phyloP scores from a whole-genome alignment of 53 echinoderm and acorn worm species.

The Echinometra lucunter region DNA sequence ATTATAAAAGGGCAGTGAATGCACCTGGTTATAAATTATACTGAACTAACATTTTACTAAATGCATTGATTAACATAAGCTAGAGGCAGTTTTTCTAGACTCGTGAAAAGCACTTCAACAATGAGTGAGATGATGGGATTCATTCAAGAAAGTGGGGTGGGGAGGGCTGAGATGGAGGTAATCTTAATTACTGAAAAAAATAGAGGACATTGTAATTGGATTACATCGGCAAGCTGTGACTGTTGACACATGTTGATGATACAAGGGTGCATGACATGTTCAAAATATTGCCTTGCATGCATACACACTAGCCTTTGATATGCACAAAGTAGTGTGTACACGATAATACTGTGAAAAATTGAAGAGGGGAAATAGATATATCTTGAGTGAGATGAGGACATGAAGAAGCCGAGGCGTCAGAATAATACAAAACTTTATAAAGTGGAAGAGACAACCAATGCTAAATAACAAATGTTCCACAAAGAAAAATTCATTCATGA shows the following conservation, averaged over 20 bases:
- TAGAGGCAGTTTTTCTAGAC: not conserved
- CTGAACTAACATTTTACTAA: not conserved
- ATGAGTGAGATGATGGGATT: not conserved
- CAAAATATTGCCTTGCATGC: not conserved
- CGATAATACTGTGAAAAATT: not conserved
- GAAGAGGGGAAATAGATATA: not conserved
- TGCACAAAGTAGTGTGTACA: not conserved
- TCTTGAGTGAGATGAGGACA: no score
- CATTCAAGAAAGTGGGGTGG: not conserved
- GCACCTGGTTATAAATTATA: not conserved
- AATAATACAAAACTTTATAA: no score
- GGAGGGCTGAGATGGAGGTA: no score
- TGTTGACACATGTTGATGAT: not conserved
- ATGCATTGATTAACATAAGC: not conserved
- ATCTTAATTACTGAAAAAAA: not conserved
- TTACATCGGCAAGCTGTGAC: slow-evolving; percentile 1
- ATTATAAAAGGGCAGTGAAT: not conserved
- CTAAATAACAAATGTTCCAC: no score
- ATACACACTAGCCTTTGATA: not conserved
- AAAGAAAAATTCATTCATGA: no score
- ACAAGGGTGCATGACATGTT: not conserved
- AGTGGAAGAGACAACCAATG: no score
- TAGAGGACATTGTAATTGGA: not conserved
- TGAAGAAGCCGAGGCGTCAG: no score
- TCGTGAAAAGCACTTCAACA: not conserved